These are phyloP conservation scores for Onychomys arenicola DNA, from an alignment of 2,797 vertebrate species.

Conservation along the genomic window DNA sequence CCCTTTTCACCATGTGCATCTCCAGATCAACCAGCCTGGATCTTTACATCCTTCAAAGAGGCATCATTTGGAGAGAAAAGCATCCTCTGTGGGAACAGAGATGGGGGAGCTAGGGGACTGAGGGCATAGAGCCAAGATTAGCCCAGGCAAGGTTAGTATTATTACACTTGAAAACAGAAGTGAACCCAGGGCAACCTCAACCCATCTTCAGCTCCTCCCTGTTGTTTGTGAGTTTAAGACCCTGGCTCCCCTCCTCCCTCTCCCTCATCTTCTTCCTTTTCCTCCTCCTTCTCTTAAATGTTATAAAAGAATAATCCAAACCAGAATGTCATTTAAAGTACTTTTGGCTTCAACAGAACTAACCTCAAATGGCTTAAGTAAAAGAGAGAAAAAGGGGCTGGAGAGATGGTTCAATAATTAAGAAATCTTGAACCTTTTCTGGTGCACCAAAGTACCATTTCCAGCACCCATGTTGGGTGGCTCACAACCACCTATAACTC, in stretches of 20 bases:
- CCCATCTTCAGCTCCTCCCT: no score
- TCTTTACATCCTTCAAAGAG: constrained; percentile 42
- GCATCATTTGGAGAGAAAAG: constrained; percentile 3
- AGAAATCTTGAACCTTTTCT: not conserved
- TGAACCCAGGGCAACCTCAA: not conserved
- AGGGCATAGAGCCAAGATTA: not conserved
- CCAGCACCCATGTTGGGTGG: not conserved
- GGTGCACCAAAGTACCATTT: not conserved
- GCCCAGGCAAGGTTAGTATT: not conserved
- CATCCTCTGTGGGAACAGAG: not conserved
- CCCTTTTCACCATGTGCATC: not conserved
- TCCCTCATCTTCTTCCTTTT: not conserved
- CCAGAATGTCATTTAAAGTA: not conserved
- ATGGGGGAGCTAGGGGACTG: not conserved
- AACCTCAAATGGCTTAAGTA: constrained; percentile 2
- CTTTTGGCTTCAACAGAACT: not conserved
- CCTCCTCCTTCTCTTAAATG: not conserved
- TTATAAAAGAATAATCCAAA: not conserved
- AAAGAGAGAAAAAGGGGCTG: not conserved
- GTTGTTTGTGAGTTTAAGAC: not conserved
- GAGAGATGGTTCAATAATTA: not conserved
- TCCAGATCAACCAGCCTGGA: constrained; percentile 1
- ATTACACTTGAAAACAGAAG: not conserved
- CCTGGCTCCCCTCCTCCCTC: not conserved
- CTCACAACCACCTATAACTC: not conserved